Percentiles rank a stretch among this genome's conserved stretches.
phyloP scores from a whole-genome alignment of 2,888 invertebrate genomes.

The Chaetogeoica ovagalla region DNA sequence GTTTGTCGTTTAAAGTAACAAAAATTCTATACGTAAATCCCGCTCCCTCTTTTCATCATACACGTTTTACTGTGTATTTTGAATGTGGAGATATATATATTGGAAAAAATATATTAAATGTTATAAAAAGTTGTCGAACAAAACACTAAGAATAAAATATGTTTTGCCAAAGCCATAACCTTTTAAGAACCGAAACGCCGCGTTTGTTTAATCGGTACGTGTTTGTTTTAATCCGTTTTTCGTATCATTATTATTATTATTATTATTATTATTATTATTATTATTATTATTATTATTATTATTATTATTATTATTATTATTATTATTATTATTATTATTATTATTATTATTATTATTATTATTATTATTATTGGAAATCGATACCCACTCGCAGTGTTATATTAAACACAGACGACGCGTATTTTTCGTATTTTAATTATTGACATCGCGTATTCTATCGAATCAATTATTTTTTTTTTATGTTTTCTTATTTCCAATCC shows the following conservation, averaged over 20 bases:
- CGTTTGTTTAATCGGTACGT: slow-evolving; percentile 13
- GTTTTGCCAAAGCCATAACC: background rate
- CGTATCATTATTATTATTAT: background rate
- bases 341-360: too few relatives aligned
- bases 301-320: too few relatives aligned
- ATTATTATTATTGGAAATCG: background rate
- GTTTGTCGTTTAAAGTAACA: too few relatives aligned
- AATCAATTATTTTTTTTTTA: background rate
- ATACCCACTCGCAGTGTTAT: background rate
- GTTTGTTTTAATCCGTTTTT: slow-evolving; percentile 2
- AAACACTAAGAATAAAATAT: background rate
- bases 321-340: too few relatives aligned
- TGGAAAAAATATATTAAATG: too few relatives aligned
- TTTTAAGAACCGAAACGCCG: background rate
- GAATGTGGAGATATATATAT: background rate
- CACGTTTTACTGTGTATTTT: background rate
- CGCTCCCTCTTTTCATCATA: background rate
- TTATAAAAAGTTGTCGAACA: slow-evolving; percentile 11
- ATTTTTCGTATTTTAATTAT: slow-evolving; percentile 8
- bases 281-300: too few relatives aligned
- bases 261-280: too few relatives aligned
- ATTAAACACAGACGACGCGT: background rate
- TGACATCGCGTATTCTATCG: background rate
- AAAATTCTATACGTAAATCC: background rate
- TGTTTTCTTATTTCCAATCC: background rate